Base-by-base conservation (phyloP, 2,797 vertebrate genomes). In the Myripristis murdjan region DNA sequence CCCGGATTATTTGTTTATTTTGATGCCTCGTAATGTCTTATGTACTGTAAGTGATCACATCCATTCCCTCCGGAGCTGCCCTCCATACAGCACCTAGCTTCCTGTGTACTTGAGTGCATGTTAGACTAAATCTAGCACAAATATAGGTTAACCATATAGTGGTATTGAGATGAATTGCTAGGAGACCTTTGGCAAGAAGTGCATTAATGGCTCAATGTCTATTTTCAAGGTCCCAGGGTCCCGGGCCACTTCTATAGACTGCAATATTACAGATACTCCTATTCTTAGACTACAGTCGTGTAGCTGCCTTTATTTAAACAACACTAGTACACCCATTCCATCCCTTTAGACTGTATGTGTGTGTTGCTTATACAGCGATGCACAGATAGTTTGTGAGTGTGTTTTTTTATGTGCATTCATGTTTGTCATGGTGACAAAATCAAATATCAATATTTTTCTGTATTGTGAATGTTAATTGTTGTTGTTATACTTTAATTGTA, bases 1-100 rank as follows among this genome's bases (percentile, higher is more conserved):
- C 82, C 90, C 70, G 70, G 69, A 87, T 81, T 74, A 79, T 85
- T 80, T 88, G 79, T 79, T 85, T 87, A 52, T 70, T 75, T 77
- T 70, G 26, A 53, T 31, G 51, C 24, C 24, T 53, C 16, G n/a
- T 16, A 26, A 2, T 14, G 11, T 31, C 52, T 43, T 43, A 26
- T 37, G 53, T 39, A 31, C 75, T 76, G 81, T 82, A 85, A 87
- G 68, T 70, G 83, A 90, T 85, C 73, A 33, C 70, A 57, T 75
- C 22, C 49, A 37, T 70, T 58, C 85, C 76, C 82, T 6, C 16
- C 14, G 83, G 85, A 82, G 71, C 41, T 68, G 18, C 33, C 47
- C 60, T 68, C 59, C 63, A 71, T 69, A 55, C 39, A 49, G 16
- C 54, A 47, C 58, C 52, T 70, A 64, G 63, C 31, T 16, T 70